Evolutionary conservation across 2,797 vertebrate species (phyloP).

Genomic region (Onychomys torridus): DNA sequence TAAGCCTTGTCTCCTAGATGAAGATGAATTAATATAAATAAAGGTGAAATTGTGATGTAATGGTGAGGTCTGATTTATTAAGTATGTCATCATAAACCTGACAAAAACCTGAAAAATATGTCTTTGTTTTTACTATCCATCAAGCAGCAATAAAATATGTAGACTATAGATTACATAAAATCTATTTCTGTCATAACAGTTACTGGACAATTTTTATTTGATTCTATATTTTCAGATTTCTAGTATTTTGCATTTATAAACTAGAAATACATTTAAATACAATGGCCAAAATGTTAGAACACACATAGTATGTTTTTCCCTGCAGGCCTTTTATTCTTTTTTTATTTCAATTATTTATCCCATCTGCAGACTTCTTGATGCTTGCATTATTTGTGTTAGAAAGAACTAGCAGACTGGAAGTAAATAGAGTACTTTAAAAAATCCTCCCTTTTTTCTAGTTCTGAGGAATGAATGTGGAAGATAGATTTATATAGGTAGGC

Average conservation of each 20-base stretch:
- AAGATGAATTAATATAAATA: slow-evolving; percentile 50
- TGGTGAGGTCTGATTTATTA: slow-evolving; percentile 46
- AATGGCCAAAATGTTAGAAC: neutral
- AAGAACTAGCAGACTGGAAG: neutral
- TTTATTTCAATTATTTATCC: neutral
- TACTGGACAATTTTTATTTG: neutral
- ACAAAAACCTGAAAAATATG: slow-evolving; percentile 46
- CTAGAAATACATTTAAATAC: too few species aligned
- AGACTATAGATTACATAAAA: neutral
- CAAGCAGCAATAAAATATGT: neutral
- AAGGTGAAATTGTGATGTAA: slow-evolving; percentile 65
- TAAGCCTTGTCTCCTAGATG: slow-evolving; percentile 61
- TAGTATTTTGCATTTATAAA: neutral
- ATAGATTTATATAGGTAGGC: neutral
- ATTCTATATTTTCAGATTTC: neutral
- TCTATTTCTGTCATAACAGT: neutral
- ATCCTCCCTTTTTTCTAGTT: neutral
- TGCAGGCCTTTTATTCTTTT: neutral
- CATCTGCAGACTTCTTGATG: neutral
- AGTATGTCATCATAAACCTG: slow-evolving; percentile 4
- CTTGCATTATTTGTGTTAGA: neutral
- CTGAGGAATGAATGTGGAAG: neutral
- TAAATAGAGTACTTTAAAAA: neutral
- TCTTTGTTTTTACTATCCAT: neutral
- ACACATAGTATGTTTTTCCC: neutral